Conservation (phyloP, 2,888 invertebrate genomes). For the Electrophaes corylata region DNA sequence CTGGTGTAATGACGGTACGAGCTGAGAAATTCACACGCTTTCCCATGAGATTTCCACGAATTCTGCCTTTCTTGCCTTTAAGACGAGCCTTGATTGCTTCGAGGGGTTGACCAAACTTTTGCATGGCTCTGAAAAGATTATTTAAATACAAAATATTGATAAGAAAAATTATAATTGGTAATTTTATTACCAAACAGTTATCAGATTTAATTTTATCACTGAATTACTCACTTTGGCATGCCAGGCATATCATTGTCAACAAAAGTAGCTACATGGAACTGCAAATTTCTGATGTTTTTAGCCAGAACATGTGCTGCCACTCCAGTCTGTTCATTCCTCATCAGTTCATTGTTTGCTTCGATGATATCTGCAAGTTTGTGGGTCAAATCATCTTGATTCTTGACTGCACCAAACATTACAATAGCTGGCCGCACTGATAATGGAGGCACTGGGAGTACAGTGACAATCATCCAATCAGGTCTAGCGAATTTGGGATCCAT, state of each 20-base stretch:
- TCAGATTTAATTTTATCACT: conserved; percentile 4
- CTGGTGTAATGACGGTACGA: conserved; percentile 98
- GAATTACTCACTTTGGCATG: conserved; percentile 88
- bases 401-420: conserved; percentile 99
- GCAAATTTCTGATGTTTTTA: conserved; percentile 98
- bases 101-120: conserved; percentile 99
- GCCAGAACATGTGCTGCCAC: conserved; percentile 98
- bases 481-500: conserved; percentile 99
- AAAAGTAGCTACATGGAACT: conserved; percentile 99
- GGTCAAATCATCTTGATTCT: conserved; percentile 99
- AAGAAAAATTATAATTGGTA: no score
- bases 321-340: conserved; percentile 97
- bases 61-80: conserved; percentile 99
- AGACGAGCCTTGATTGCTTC: conserved; percentile 98
- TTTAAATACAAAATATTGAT: no score
- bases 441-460: conserved; percentile 98
- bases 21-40: conserved; percentile 99
- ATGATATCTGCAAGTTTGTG: conserved; percentile 99
- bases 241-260: conserved; percentile 99
- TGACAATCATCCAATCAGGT: conserved; percentile 99
- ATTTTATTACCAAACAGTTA: no score
- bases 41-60: conserved; percentile 99
- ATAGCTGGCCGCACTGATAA: conserved; percentile 98
- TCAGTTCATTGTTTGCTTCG: conserved; percentile 98
- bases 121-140: conserved; percentile 94